phyloP scores from a whole-genome alignment of 2,113 vertebrate genomes.

The Tiliqua scincoides region DNA sequence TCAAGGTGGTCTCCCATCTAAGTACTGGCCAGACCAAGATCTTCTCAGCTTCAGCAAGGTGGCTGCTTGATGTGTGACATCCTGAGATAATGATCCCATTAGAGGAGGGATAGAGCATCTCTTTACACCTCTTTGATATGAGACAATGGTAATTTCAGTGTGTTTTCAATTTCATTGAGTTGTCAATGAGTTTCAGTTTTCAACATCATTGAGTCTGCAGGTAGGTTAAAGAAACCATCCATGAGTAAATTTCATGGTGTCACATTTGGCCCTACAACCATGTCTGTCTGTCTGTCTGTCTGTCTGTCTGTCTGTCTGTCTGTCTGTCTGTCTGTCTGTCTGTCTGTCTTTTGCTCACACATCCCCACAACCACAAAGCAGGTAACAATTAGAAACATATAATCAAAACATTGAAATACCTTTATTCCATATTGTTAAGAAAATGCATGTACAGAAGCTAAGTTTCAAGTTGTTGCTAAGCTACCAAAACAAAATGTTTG shows the following conservation, averaged over 20 bases:
- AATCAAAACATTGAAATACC: too few relatives aligned
- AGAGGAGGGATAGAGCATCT: neutral
- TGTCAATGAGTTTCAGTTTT: too few relatives aligned
- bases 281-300: neutral
- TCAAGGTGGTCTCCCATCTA: too few relatives aligned
- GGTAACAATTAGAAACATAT: neutral
- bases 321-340: too few relatives aligned
- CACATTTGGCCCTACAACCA: neutral
- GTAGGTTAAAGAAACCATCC: neutral
- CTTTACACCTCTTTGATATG: neutral
- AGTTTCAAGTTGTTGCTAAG: neutral
- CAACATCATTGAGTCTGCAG: neutral
- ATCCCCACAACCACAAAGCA: neutral
- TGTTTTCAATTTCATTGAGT: too few relatives aligned
- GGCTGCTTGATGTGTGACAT: too few relatives aligned
- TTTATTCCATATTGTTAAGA: neutral
- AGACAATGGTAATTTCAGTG: neutral
- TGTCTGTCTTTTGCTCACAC: neutral
- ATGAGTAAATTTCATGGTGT: neutral
- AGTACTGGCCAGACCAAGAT: too few relatives aligned
- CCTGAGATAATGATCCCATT: too few relatives aligned
- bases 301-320: too few relatives aligned
- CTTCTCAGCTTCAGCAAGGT: too few relatives aligned
- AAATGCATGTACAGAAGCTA: neutral
- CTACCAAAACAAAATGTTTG: neutral